Evolutionary conservation across 2,797 vertebrate species (phyloP).

Genomic region (Leptodactylus fallax): DNA sequence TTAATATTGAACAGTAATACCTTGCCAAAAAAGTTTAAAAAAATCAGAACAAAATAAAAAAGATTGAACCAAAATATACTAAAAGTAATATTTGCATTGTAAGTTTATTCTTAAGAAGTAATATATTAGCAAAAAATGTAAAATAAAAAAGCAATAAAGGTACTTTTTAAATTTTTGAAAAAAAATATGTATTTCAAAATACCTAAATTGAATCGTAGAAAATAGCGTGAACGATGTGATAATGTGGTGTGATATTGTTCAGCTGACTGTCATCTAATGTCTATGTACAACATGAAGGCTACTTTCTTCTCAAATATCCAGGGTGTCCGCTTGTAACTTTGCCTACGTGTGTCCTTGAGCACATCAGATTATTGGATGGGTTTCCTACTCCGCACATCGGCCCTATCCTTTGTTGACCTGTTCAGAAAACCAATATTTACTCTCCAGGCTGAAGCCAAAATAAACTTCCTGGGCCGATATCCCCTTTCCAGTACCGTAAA

Average conservation of each 20-base stretch:
- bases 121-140: neutral
- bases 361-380: conserved; percentile 14
- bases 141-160: neutral
- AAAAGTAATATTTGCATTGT: neutral
- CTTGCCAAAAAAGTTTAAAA: too few relatives aligned
- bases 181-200: too few relatives aligned
- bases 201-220: neutral
- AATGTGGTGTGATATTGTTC: neutral
- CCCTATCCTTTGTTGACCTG: conserved; percentile 72
- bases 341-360: conserved; percentile 50
- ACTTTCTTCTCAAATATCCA: neutral
- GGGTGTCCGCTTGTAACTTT: neutral
- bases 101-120: neutral
- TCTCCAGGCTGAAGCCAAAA: conserved; percentile 74
- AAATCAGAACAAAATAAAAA: too few relatives aligned
- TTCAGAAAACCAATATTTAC: conserved; percentile 77
- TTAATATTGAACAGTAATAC: too few relatives aligned
- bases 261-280: neutral
- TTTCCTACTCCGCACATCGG: conserved; percentile 45
- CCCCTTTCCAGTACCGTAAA: conserved; percentile 65
- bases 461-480: conserved; percentile 76
- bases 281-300: neutral
- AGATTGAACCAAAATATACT: too few relatives aligned
- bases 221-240: too few relatives aligned
- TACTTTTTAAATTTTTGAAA: too few relatives aligned